Conservation (phyloP, 1,140 invertebrate genomes). For the Heliconius congener region DNA sequence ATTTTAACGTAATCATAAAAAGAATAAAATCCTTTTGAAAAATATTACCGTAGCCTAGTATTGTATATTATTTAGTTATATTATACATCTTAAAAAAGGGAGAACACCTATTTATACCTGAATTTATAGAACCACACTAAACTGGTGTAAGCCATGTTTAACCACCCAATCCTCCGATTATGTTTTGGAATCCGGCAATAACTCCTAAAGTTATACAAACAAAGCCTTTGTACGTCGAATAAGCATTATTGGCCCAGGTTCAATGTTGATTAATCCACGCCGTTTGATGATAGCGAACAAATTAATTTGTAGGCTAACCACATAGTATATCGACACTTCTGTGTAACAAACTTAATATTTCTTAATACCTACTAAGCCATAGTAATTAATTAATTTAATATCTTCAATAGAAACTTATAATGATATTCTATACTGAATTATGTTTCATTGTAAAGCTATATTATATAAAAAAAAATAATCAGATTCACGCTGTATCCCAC, state of each 20-base stretch:
- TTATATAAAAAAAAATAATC: too few species aligned
- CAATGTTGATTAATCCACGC: background rate
- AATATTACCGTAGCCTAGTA: background rate
- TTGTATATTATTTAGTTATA: background rate
- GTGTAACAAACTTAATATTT: background rate
- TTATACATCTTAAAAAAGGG: background rate
- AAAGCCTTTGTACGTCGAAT: background rate
- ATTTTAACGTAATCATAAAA: background rate
- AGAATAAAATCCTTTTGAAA: background rate
- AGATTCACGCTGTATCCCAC: too few species aligned
- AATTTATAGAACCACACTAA: too few species aligned
- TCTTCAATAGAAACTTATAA: background rate
- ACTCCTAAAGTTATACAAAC: background rate
- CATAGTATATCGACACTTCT: background rate
- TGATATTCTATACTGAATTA: too few species aligned
- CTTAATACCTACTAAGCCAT: background rate
- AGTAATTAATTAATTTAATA: background rate
- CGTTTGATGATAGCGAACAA: background rate
- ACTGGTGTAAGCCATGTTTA: background rate
- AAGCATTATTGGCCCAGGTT: background rate
- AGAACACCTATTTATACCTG: too few species aligned
- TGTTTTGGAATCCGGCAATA: background rate
- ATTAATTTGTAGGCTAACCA: background rate
- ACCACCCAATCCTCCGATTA: background rate
- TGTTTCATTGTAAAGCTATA: too few species aligned